These are phyloP conservation scores for Rhagoletis zephyria DNA, from an alignment of 1,140 invertebrate genomes.

Conservation along the genomic window DNA sequence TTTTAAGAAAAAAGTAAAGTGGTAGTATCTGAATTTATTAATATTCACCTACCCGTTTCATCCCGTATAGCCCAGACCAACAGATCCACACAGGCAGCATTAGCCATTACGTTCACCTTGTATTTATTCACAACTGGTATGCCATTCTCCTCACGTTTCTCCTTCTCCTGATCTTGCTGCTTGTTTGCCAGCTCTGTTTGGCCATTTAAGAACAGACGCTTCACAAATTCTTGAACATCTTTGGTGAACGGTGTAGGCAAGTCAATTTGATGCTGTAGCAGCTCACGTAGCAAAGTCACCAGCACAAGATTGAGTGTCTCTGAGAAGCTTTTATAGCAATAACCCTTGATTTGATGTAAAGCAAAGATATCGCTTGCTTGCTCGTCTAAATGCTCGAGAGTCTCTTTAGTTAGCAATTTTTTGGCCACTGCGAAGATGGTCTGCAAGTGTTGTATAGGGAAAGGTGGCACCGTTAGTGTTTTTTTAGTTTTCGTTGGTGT, in stretches of 20 bases:
- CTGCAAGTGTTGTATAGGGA: slow-evolving; percentile 84
- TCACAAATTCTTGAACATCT: slow-evolving; percentile 85
- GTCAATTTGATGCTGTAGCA: slow-evolving; percentile 91
- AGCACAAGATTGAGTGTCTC: slow-evolving; percentile 95
- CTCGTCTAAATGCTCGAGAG: slow-evolving; percentile 86
- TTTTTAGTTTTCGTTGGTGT: slow-evolving; percentile 78
- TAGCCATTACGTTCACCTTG: slow-evolving; percentile 96
- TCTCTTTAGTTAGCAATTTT: slow-evolving; percentile 89
- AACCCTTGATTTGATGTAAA: slow-evolving; percentile 76
- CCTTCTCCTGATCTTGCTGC: slow-evolving; percentile 87
- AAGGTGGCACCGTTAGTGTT: slow-evolving; percentile 73
- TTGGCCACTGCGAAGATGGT: slow-evolving; percentile 87
- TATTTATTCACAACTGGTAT: slow-evolving; percentile 86
- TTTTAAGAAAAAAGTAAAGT: slow-evolving; percentile 22
- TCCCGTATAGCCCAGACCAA: slow-evolving; percentile 97
- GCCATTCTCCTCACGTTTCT: slow-evolving; percentile 84
- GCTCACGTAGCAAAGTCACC: slow-evolving; percentile 91
- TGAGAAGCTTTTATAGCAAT: slow-evolving; percentile 89
- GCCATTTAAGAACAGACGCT: slow-evolving; percentile 89
- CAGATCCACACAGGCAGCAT: slow-evolving; percentile 96
- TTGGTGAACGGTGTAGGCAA: slow-evolving; percentile 90
- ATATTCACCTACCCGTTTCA: slow-evolving; percentile 85
- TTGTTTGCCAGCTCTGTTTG: slow-evolving; percentile 92
- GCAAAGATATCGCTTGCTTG: slow-evolving; percentile 85
- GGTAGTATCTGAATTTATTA: background rate